phyloP scores from a whole-genome alignment of 64 coral and sea anemone species.

The Pocillopora verrucosa region DNA sequence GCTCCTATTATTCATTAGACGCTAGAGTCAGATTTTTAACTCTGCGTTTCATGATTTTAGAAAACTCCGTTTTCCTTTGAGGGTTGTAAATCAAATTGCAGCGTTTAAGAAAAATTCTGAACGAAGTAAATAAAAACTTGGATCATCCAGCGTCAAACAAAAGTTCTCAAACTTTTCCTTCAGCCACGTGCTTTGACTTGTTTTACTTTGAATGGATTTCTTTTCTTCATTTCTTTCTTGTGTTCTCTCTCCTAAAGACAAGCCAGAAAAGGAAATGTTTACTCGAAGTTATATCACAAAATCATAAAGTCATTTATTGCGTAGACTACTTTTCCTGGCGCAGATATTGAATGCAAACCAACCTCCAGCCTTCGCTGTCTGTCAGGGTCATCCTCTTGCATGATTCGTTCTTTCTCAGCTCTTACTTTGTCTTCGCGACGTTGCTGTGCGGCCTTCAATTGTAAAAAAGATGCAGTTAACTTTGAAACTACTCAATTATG shows the following conservation, averaged over 20 bases:
- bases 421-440: constrained; percentile 93
- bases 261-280: neutral
- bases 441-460: constrained; percentile 84
- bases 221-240: constrained; percentile 89
- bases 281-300: neutral
- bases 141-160: neutral
- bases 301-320: neutral
- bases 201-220: constrained; percentile 89
- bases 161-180: neutral
- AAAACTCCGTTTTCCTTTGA: no score
- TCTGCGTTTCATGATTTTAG: no score
- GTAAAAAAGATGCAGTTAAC: neutral
- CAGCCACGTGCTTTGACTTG: constrained; percentile 95
- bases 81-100: no score
- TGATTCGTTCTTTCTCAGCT: constrained; percentile 93
- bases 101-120: no score
- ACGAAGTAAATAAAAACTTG: neutral
- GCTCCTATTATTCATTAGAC: no score
- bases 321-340: neutral
- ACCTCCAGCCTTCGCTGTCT: constrained; percentile 93
- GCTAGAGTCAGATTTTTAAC: no score
- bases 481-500: neutral
- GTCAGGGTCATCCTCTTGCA: constrained; percentile 98
- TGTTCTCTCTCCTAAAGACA: constrained; percentile 70
- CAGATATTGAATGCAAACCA: neutral